Base-by-base conservation (phyloP, 2,113 vertebrate species). In the Poecile atricapillus region DNA sequence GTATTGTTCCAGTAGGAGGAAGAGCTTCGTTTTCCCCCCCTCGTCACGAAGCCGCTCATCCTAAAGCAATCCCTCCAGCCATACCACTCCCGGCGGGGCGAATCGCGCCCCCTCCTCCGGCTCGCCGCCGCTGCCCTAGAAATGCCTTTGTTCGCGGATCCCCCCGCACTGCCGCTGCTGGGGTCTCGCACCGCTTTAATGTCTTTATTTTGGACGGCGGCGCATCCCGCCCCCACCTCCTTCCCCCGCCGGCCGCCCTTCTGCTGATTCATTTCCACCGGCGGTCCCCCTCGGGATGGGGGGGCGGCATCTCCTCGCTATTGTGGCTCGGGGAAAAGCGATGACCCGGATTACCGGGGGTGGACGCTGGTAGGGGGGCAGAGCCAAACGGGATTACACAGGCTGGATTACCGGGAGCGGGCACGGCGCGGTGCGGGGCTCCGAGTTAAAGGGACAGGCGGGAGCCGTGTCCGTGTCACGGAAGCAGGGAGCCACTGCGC, bases 221-320 rank as follows among this genome's bases (percentile, higher is more conserved):
- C 58, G 39, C 75, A 95, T 65, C 31, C 41, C 76, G 43, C 83
- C 62, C 82, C 50, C 27, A 39, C 41, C 77, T 33, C 27, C 58
- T 49, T 44, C 62, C 25, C 79, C 65, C 53, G 41, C 65, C 92
- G 89, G 91, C 91, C 92, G 91, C 82, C 77, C 96, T 96, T 96
- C 95, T 97, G 97, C 98, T 97, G 97, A 97, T 97, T 97, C 98
- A 97, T 96, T 97, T 97, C 96, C 97, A 96, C 95, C 69, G 64
- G 75, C 95, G 91, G 83, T 79, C 93, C 88, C 81, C 47, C 31
- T 52, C 73, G 60, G 88, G 62, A n/a, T 23, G 71, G 58, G 44
- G 74, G 59, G 41, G 35, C 16, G 68, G 52, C 69, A 69, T 25
- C 70, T 46, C 47, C 59, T 83, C 62, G 47, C 69, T 76, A 88